Evolutionary conservation across 1,140 invertebrate species (phyloP).

Genomic region (Sesamia nonagrioides): DNA sequence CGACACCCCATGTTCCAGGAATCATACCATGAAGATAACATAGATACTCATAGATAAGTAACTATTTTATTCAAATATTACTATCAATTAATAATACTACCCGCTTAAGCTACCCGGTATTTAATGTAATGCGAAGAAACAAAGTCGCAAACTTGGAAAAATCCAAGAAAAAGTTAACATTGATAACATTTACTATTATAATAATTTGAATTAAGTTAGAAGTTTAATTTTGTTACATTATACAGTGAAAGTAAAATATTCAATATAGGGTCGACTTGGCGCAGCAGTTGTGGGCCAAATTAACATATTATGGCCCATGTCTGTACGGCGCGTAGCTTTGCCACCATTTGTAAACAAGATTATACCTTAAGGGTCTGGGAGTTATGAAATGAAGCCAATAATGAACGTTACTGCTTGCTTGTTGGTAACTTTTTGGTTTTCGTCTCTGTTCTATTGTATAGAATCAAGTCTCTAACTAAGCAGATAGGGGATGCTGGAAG

Average conservation of each 20-base stretch:
- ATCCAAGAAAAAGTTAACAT: not conserved
- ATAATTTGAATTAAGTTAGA: slow-evolving; percentile 52
- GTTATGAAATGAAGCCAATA: slow-evolving; percentile 63
- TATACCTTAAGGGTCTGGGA: slow-evolving; percentile 62
- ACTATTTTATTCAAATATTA: not conserved
- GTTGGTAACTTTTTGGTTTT: slow-evolving; percentile 25
- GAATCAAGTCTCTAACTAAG: no score
- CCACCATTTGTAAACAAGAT: slow-evolving; percentile 68
- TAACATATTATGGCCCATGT: slow-evolving; percentile 70
- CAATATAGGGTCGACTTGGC: slow-evolving; percentile 62
- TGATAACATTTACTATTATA: slow-evolving; percentile 37
- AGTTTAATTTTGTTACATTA: slow-evolving; percentile 69
- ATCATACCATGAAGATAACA: slow-evolving; percentile 18
- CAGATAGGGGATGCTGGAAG: no score
- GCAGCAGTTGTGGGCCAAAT: slow-evolving; percentile 64
- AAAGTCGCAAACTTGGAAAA: not conserved
- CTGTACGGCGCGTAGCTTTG: slow-evolving; percentile 58
- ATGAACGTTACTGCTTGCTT: slow-evolving; percentile 41
- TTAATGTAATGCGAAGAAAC: not conserved
- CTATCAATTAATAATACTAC: slow-evolving; percentile 12
- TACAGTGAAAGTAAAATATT: slow-evolving; percentile 71
- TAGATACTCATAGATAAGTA: slow-evolving; percentile 1
- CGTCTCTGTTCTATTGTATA: not conserved
- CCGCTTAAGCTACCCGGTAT: not conserved
- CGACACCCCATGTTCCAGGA: not conserved